Percentiles rank a stretch among this genome's conserved stretches.
Conservation (phyloP, 2,888 invertebrate genomes). For the Halocaridina rubra region DNA sequence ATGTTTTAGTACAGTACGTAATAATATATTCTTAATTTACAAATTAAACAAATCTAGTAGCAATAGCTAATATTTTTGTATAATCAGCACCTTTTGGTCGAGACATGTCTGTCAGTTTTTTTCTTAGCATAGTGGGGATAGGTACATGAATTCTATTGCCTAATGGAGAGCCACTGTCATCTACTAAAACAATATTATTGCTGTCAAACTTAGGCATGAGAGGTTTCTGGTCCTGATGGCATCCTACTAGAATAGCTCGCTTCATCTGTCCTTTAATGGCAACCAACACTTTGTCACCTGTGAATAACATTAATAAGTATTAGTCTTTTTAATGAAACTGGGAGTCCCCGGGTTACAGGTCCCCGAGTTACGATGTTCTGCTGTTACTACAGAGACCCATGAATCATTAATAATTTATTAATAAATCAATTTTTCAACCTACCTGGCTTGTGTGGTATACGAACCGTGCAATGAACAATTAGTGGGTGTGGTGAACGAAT, state of each 20-base stretch:
- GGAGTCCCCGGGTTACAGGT: too few relatives aligned
- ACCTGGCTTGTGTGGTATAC: too few relatives aligned
- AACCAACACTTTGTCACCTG: constrained; percentile 89
- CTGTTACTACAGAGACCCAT: too few relatives aligned
- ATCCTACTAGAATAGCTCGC: constrained; percentile 89
- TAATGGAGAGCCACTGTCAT: constrained; percentile 92
- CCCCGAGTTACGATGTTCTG: too few relatives aligned
- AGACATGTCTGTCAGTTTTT: constrained; percentile 84
- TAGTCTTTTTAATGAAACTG: too few relatives aligned
- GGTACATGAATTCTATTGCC: constrained; percentile 96
- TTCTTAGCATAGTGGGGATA: constrained; percentile 88
- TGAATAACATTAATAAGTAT: too few relatives aligned
- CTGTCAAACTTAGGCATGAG: constrained; percentile 92
- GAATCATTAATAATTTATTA: too few relatives aligned
- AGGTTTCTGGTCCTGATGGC: constrained; percentile 77
- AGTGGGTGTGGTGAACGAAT: too few relatives aligned
- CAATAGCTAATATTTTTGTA: constrained; percentile 90
- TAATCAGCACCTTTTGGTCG: constrained; percentile 87
- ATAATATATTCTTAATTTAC: too few relatives aligned
- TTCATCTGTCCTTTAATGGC: constrained; percentile 96
- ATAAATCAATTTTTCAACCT: too few relatives aligned
- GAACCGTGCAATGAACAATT: too few relatives aligned
- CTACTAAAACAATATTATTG: constrained; percentile 95
- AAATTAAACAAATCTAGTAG: constrained; percentile 87
- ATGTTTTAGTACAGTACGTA: too few relatives aligned